Evolutionary conservation across 1,140 invertebrate species (phyloP), one percentile per base, ranked within the genome.

Genomic region (Trachymyrmex septentrionalis): DNA sequence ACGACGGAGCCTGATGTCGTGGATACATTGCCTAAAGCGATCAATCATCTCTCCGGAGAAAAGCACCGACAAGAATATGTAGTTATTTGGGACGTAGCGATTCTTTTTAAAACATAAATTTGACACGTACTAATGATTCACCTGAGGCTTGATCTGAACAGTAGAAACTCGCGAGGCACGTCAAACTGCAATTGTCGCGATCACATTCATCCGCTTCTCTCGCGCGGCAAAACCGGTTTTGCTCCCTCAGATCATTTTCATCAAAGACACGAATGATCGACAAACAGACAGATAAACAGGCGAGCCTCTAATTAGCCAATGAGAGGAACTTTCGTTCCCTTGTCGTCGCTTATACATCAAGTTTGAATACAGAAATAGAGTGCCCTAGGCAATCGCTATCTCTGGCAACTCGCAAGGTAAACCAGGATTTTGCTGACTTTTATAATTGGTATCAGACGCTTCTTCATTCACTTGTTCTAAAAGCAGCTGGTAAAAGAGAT

Each of bases 271-370:
- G 55, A 57, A 24, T 12, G 55, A 30, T 69, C 34, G 53, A 38
- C n/a, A 44, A 44, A 44, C 38, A 44, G 9, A 48, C 38, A 53
- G 34, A 87, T 69, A 61, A 34, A 72, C 24, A n/a, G 0, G 27
- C 63, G 72, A 87, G 73, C 3, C 38, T 24, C 72, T 85, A 87
- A 88, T 88, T 88, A 87, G 57, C 57, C 34, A 57, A 85, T 88
- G 14, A 59, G 21, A 59, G 3, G 3, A 21, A n/a, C 14, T 34
- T 48, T n/a, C 38, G n/a, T 69, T 50, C 21, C 12, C 38, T 59
- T 82, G 30, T 67, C 76, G 69, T 76, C n/a, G 14, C 24, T 30
- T 3, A 24, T 21, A 21, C 64, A 27, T 63, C 24, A 16, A 76
- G 38, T 24, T 50, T 59, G 24, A 55, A 78, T 30, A 24, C 14